A percentile compares a stretch with the other conserved stretches of the same genome.
Evolutionary conservation across 2,113 vertebrate genomes (phyloP).

Genomic region (Bufo bufo): DNA sequence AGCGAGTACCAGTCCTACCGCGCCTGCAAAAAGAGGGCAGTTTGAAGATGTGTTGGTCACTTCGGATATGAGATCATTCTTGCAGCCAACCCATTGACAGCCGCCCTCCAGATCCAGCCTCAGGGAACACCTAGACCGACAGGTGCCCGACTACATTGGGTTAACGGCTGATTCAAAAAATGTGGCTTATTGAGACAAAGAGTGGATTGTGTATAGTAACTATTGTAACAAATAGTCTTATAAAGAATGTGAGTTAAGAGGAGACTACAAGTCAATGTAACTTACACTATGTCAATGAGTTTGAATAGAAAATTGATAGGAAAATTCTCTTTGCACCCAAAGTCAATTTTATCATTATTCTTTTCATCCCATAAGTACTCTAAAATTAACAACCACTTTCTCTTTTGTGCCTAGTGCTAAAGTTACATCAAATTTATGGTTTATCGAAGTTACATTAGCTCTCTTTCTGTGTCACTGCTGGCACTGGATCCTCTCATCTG

Average conservation of each 20-base stretch:
- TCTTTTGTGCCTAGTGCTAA: slow-evolving; percentile 43
- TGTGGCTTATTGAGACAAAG: too few species aligned
- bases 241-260: neutral
- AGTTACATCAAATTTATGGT: slow-evolving; percentile 57
- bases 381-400: slow-evolving; percentile 47
- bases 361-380: slow-evolving; percentile 27
- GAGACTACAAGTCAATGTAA: neutral
- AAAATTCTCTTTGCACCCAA: slow-evolving; percentile 35
- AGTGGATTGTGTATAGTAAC: neutral
- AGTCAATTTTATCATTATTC: slow-evolving; percentile 10
- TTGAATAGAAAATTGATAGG: slow-evolving; percentile 22
- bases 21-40: too few species aligned
- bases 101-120: too few species aligned
- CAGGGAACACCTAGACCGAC: too few species aligned
- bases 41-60: too few species aligned
- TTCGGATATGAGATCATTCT: too few species aligned
- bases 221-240: neutral
- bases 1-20: too few species aligned
- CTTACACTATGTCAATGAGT: neutral
- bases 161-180: too few species aligned
- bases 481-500: slow-evolving; percentile 54
- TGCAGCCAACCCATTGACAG: too few species aligned
- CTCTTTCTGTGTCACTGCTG: slow-evolving; percentile 48
- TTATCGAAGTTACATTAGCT: slow-evolving; percentile 60
- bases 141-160: too few species aligned